Percentiles rank a stretch among this genome's conserved stretches.
Evolutionary conservation across 2,888 invertebrate species (phyloP).

Genomic region (Stenodema calcarata): DNA sequence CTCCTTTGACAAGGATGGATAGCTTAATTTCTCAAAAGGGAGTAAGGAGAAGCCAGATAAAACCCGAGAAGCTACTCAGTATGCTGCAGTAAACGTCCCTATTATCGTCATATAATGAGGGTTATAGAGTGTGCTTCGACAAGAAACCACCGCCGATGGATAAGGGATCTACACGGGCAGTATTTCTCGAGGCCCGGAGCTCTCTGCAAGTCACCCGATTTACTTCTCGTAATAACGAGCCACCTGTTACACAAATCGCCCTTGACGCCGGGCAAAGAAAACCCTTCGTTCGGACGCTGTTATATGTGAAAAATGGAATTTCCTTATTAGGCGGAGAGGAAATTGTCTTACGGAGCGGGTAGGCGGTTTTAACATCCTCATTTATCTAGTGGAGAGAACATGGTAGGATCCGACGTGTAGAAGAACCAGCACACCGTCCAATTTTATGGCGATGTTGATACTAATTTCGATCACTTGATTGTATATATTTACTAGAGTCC

Average conservation of each 20-base stretch:
- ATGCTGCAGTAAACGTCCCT: slow-evolving; percentile 36
- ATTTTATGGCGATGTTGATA: no score
- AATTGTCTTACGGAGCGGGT: not conserved
- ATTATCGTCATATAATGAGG: slow-evolving; percentile 36
- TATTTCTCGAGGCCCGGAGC: not conserved
- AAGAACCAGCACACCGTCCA: not conserved
- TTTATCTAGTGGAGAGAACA: not conserved
- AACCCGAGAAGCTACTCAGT: not conserved
- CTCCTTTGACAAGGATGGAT: slow-evolving; percentile 14
- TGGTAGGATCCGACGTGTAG: not conserved
- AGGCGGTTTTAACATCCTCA: not conserved
- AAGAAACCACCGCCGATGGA: slow-evolving; percentile 17
- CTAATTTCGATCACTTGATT: no score
- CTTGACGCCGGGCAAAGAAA: not conserved
- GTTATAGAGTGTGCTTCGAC: slow-evolving; percentile 30
- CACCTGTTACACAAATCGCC: slow-evolving; percentile 29
- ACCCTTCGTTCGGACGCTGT: not conserved
- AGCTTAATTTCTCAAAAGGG: slow-evolving; percentile 19
- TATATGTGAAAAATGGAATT: not conserved
- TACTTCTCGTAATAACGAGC: slow-evolving; percentile 7
- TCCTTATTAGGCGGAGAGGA: not conserved
- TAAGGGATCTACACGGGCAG: slow-evolving; percentile 17
- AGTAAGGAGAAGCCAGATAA: slow-evolving; percentile 3
- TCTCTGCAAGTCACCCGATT: slow-evolving; percentile 22
- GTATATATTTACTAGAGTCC: no score